Evolutionary conservation across 2,797 vertebrate species (phyloP).

Genomic region (Melanotaenia pygmaea): DNA sequence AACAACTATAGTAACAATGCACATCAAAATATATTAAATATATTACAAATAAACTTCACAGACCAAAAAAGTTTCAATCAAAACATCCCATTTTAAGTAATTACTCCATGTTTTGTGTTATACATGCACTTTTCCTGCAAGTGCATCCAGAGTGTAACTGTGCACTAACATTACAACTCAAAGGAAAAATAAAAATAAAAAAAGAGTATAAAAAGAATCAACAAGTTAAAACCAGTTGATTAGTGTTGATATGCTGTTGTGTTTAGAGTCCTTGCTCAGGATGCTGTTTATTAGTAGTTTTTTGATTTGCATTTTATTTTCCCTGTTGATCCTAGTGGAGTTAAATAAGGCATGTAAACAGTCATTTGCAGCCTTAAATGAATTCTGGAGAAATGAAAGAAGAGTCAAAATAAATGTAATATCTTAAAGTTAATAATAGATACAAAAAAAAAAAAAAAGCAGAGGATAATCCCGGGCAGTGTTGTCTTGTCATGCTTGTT

Average conservation of each 20-base stretch:
- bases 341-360: conserved; percentile 88
- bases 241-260: conserved; percentile 74
- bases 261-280: conserved; percentile 81
- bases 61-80: conserved; percentile 79
- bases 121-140: conserved; percentile 80
- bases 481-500: conserved; percentile 59
- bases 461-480: conserved; percentile 67
- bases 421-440: conserved; percentile 50
- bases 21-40: conserved; percentile 69
- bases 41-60: conserved; percentile 87
- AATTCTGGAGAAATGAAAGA: conserved; percentile 74
- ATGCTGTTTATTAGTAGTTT: conserved; percentile 57
- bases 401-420: conserved; percentile 60
- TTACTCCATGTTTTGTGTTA: conserved; percentile 49
- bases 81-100: conserved; percentile 54
- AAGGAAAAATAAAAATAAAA: conserved; percentile 35
- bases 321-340: conserved; percentile 83
- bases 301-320: conserved; percentile 78
- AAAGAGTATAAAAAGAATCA: conserved; percentile 82
- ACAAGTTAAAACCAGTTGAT: conserved; percentile 86
- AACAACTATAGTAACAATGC: conserved; percentile 75
- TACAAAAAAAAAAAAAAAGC: conserved; percentile 62
- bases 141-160: conserved; percentile 73
- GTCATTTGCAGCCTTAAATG: conserved; percentile 81
- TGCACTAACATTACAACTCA: conserved; percentile 66